Conservation (phyloP, 2,888 invertebrate genomes). For the Lasioglossum figueresi region DNA sequence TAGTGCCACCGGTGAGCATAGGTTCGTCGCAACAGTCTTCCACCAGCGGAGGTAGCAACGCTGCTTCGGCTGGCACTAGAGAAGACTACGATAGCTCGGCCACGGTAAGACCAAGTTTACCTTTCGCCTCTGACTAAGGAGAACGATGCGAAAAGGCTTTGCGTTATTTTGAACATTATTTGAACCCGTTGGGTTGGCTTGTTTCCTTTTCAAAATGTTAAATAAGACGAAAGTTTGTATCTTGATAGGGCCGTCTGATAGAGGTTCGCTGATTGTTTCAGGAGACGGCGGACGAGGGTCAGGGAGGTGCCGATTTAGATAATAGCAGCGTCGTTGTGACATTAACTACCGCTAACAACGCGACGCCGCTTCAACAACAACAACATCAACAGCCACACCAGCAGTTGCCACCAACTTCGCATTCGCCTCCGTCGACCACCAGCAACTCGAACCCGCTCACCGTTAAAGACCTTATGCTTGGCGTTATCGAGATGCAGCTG, state of each 20-base stretch:
- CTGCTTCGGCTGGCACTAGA: constrained; percentile 74
- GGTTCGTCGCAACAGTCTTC: constrained; percentile 77
- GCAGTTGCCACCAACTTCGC: constrained; percentile 78
- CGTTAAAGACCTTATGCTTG: constrained; percentile 92
- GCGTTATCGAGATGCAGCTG: constrained; percentile 92
- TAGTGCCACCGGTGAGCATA: constrained; percentile 76
- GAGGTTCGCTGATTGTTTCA: constrained; percentile 82
- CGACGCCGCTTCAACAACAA: constrained; percentile 82
- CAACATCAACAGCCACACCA: constrained; percentile 75
- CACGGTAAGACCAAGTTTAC: constrained; percentile 83
- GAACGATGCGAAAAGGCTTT: not conserved
- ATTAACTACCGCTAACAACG: constrained; percentile 73
- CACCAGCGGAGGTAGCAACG: constrained; percentile 69
- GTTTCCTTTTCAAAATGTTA: constrained; percentile 20
- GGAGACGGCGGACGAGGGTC: constrained; percentile 95
- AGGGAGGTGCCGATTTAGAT: constrained; percentile 84
- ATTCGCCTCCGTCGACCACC: constrained; percentile 78
- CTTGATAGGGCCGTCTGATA: constrained; percentile 82
- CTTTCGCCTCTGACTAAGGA: not conserved
- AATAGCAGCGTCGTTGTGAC: constrained; percentile 77
- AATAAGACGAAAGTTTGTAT: constrained; percentile 59
- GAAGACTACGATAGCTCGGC: constrained; percentile 86
- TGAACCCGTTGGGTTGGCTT: constrained; percentile 4
- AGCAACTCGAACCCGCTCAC: constrained; percentile 87
- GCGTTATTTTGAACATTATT: not conserved